A percentile compares a stretch with the other conserved stretches of the same genome.
Conservation (phyloP, 2,113 vertebrate genomes). For the Caranx ignobilis region DNA sequence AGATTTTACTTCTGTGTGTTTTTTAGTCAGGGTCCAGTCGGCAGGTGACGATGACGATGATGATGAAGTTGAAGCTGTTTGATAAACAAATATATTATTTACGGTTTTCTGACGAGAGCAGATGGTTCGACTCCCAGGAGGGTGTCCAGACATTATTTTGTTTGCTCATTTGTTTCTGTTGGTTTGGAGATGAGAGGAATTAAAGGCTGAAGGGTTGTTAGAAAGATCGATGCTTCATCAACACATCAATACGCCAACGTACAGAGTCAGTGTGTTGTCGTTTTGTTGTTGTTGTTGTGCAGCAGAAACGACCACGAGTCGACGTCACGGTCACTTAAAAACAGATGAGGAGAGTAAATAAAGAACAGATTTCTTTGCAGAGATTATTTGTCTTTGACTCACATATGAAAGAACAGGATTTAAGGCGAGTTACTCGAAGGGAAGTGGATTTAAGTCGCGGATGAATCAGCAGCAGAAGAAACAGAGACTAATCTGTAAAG, state of each 20-base stretch:
- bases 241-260: not conserved
- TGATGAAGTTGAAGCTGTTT: too few relatives aligned
- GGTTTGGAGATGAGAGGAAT: not conserved
- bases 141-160: not conserved
- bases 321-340: not conserved
- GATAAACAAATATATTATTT: too few relatives aligned
- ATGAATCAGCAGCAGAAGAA: slow-evolving; percentile 9
- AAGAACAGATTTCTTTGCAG: not conserved
- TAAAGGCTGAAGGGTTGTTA: not conserved
- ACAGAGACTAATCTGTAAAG: slow-evolving; percentile 18
- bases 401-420: not conserved
- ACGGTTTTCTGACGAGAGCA: too few relatives aligned
- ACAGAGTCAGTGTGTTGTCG: not conserved
- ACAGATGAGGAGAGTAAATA: not conserved
- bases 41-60: too few relatives aligned
- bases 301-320: not conserved
- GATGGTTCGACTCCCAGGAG: too few relatives aligned
- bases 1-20: too few relatives aligned
- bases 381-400: not conserved
- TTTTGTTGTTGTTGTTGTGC: not conserved
- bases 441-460: not conserved
- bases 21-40: too few relatives aligned
- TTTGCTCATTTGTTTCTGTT: not conserved
- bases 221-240: too few relatives aligned
- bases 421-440: not conserved